Base-by-base conservation (phyloP, 2,797 vertebrate species). In the Diplodus puntazzo region DNA sequence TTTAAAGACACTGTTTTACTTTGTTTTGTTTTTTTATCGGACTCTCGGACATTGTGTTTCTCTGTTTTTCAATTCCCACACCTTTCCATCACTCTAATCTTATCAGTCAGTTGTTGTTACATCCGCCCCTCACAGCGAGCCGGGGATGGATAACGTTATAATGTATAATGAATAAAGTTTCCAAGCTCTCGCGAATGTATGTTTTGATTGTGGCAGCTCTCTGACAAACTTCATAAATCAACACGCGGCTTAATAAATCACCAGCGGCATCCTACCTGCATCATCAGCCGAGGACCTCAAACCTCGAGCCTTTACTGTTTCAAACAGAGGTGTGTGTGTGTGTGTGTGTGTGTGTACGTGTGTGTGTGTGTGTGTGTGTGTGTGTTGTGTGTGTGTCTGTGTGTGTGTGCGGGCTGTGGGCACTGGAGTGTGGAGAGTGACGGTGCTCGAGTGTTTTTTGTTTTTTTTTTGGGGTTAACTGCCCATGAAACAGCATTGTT, bases 401-500 rank as follows among this genome's bases (percentile, higher is more conserved):
- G 13, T 69, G 59, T 69, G 66, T 57, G 27, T 0, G 0, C 57
- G 17, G 73, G 58, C 67, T 72, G 79, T 45, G 72, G 27, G 60
- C 66, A 21, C n/a, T 64, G 66, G 71, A 68, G 57, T 69, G 81
- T 68, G n/a, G 30, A 45, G 0, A 62, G 70, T 49, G 59, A 80
- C 25, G 53, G 45, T 57, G 68, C 73, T 65, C 50, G 69, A 82
- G 61, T 42, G 63, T 25, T 61, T 42, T 81, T 23, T 48, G 46
- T 61, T 58, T 49, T 16, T 34, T 34, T 34, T 7, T 34, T 27
- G 4, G 82, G 73, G 68, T 85, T 90, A 92, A 90, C 88, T 67
- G 81, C 59, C 77, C 85, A 77, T 89, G 82, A 90, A 90, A 86
- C 77, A 65, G 46, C 80, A 73, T 78, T 87, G 87, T 84, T 92